A percentile compares a stretch with the other conserved stretches of the same genome.
Evolutionary conservation across 1,140 invertebrate species (phyloP).

Genomic region (Eueides isabella): DNA sequence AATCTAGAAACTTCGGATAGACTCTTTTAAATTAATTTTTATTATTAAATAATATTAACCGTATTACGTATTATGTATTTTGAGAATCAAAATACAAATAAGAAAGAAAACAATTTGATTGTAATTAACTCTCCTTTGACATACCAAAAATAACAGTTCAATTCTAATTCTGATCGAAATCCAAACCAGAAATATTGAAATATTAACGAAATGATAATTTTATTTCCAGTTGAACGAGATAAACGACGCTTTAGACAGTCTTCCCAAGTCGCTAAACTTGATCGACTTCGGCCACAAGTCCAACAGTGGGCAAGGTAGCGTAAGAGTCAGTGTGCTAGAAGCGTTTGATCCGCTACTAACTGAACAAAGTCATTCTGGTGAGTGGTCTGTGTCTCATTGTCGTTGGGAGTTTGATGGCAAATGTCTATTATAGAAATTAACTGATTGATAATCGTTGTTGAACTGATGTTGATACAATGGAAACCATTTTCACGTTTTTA

Average conservation of each 20-base stretch:
- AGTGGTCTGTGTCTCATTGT: slow-evolving; percentile 66
- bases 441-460: neutral
- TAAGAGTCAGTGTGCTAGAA: slow-evolving; percentile 90
- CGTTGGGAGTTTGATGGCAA: slow-evolving; percentile 38
- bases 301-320: slow-evolving; percentile 82
- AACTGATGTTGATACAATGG: too few species aligned
- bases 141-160: too few species aligned
- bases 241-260: slow-evolving; percentile 67
- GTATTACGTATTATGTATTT: too few species aligned
- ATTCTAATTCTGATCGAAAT: too few species aligned
- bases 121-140: too few species aligned
- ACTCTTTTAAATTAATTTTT: too few species aligned
- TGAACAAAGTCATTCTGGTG: slow-evolving; percentile 77
- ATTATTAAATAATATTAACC: too few species aligned
- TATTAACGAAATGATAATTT: neutral
- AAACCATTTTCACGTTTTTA: too few species aligned
- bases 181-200: too few species aligned
- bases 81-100: too few species aligned
- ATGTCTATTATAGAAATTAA: slow-evolving; percentile 8
- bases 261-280: slow-evolving; percentile 69
- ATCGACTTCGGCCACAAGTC: slow-evolving; percentile 69
- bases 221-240: slow-evolving; percentile 66
- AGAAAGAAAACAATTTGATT: too few species aligned
- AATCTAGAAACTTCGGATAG: too few species aligned
- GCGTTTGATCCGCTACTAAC: slow-evolving; percentile 91